Conservation (phyloP, 2,888 invertebrate genomes). For the Chrysolina haemoptera region DNA sequence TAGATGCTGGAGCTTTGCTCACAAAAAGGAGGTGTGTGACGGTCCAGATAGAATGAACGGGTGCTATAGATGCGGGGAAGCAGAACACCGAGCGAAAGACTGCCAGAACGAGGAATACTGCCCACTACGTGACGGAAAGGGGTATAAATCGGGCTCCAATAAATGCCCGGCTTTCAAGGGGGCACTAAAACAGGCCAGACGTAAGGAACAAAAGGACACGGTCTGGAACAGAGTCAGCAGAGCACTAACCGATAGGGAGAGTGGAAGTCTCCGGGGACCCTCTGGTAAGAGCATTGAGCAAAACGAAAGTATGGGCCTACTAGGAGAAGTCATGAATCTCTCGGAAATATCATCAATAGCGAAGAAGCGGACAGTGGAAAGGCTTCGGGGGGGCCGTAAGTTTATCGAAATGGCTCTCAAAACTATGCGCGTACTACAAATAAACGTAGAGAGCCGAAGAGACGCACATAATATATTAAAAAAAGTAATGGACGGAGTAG, state of each 20-base stretch:
- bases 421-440: no score
- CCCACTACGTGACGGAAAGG: slow-evolving; percentile 2
- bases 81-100: background rate
- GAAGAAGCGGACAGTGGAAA: no score
- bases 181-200: background rate
- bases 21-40: background rate
- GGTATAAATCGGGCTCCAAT: background rate
- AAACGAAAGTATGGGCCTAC: no score
- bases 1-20: background rate
- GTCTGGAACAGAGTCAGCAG: no score
- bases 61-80: slow-evolving; percentile 14
- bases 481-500: background rate
- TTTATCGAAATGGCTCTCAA: no score
- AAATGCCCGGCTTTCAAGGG: slow-evolving; percentile 32
- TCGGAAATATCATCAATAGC: no score
- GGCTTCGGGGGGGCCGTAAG: no score
- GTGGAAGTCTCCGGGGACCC: no score
- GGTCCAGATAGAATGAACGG: background rate
- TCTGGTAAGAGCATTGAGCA: no score
- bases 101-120: slow-evolving; percentile 15
- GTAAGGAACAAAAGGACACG: background rate
- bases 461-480: background rate
- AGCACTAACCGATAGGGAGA: no score
- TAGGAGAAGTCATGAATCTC: no score
- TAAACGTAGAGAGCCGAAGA: no score